Evolutionary conservation across 2,888 invertebrate genomes (phyloP).

Genomic region (Pyrocoelia pectoralis): DNA sequence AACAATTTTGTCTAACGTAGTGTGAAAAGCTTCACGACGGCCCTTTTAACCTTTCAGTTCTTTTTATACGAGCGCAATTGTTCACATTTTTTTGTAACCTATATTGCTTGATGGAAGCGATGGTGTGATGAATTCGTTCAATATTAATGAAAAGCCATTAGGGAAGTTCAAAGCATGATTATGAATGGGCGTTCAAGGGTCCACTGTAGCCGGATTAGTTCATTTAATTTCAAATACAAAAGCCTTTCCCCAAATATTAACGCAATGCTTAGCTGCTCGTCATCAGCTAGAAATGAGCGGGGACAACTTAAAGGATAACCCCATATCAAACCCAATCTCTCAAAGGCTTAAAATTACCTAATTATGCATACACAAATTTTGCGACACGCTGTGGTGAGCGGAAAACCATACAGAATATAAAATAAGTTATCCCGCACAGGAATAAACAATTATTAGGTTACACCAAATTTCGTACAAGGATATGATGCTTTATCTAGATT

Average conservation of each 20-base stretch:
- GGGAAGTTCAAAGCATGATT: constrained; percentile 21
- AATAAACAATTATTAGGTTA: constrained; percentile 24
- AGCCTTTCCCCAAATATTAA: constrained; percentile 21
- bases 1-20: constrained; percentile 13
- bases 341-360: constrained; percentile 24
- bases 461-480: constrained; percentile 7
- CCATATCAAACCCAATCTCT: constrained; percentile 21
- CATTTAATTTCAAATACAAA: constrained; percentile 29
- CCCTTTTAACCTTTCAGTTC: constrained; percentile 10
- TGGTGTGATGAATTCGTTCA: constrained; percentile 8
- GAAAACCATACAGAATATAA: constrained; percentile 29
- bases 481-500: constrained; percentile 20
- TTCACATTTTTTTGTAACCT: constrained; percentile 3
- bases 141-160: constrained; percentile 26
- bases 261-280: constrained; percentile 16
- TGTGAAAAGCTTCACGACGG: constrained; percentile 8
- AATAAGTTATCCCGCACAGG: constrained; percentile 6
- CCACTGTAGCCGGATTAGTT: constrained; percentile 21
- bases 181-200: constrained; percentile 24
- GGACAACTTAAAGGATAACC: constrained; percentile 25
- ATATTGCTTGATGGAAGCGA: neutral
- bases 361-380: constrained; percentile 28
- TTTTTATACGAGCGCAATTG: constrained; percentile 11
- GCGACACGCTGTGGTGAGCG: constrained; percentile 15
- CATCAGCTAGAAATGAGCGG: constrained; percentile 15